Evolutionary conservation across 92 coral and sea anemone species (phyloP), one percentile per base, ranked within the genome.

Genomic region (Isaurus tuberculatus): DNA sequence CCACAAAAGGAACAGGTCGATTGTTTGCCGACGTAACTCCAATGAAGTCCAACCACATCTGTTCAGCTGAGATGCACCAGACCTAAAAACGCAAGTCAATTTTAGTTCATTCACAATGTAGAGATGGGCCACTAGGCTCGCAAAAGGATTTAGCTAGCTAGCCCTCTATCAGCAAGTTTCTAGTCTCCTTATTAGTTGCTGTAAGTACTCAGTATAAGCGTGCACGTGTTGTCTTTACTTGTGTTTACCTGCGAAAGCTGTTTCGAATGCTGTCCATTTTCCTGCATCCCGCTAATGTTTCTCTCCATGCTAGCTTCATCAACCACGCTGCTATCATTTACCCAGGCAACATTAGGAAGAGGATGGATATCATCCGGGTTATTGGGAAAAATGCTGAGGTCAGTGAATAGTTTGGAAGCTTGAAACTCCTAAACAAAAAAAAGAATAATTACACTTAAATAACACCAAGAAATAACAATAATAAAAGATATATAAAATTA

Each of bases 1-100:
- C 99, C 20, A 97, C 73, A 53, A 97, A 91, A 46, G 99, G 92
- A 86, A 92, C 90, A 5, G 98, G 97, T 14, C 99, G 93, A 72
- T 87, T 86, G 60, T 89, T 91, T 14, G 91, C 67, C 33, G 90
- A 92, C 1, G 92, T 91, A 33, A 97, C 75, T 1, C 99, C 98
- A 64, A 91, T 83, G 83, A 97, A 97, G 71, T 97, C 99, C 7
- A 92, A 85, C 99, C 99, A 97, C 34, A 91, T 88, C 65, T 97
- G 95, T 31, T 91, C 93, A 33, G 96, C 97, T 13, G 84, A 86
- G 61, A 97, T 70, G 66, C 95, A 90, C 99, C 99, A 97, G 17
- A 97, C 99, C 91, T 92, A 89, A 26, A 72, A 63, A 4, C 6
- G 11, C n/a, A 74, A 58, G 26, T 55, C 26, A 51, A n/a, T 51